These are phyloP conservation scores for Cyprinodon brontotheroides DNA, from an alignment of 2,113 vertebrate genomes.

Conservation along the genomic window DNA sequence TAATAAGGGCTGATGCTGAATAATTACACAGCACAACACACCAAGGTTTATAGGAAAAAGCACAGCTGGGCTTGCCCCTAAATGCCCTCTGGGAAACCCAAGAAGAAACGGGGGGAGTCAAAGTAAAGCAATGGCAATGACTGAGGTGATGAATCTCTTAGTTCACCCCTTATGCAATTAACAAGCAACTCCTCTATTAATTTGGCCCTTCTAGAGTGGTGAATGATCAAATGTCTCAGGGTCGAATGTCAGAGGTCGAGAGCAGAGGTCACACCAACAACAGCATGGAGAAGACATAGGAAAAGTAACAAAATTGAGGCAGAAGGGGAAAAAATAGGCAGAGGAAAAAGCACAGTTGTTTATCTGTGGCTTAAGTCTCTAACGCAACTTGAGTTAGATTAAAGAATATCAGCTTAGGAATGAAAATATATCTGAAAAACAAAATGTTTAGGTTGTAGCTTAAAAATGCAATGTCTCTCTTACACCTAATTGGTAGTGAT, in stretches of 20 bases:
- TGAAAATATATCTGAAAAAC: constrained; percentile 54
- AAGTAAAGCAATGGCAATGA: constrained; percentile 99
- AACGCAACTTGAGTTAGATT: constrained; percentile 18
- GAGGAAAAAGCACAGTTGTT: constrained; percentile 76
- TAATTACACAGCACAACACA: constrained; percentile 94
- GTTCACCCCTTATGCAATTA: constrained; percentile 99
- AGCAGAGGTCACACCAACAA: constrained; percentile 92
- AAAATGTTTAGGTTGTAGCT: constrained; percentile 51
- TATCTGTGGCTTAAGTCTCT: constrained; percentile 22
- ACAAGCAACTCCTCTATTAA: constrained; percentile 97
- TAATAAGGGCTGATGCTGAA: constrained; percentile 99
- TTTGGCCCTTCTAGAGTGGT: constrained; percentile 95
- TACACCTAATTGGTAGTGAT: constrained; percentile 94
- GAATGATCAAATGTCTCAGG: constrained; percentile 98
- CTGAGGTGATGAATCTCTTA: constrained; percentile 99
- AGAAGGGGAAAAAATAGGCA: constrained; percentile 57
- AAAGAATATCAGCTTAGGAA: constrained; percentile 75
- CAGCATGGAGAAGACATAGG: constrained; percentile 67
- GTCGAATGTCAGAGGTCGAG: constrained; percentile 94
- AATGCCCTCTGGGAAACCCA: constrained; percentile 91
- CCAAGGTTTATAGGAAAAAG: constrained; percentile 87
- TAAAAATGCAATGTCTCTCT: constrained; percentile 87
- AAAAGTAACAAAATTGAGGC: constrained; percentile 44
- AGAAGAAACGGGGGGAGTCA: constrained; percentile 81
- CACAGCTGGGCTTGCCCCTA: constrained; percentile 96